These are phyloP conservation scores for Pseudococcus viburni DNA, from an alignment of 2,888 invertebrate species.

Conservation along the genomic window DNA sequence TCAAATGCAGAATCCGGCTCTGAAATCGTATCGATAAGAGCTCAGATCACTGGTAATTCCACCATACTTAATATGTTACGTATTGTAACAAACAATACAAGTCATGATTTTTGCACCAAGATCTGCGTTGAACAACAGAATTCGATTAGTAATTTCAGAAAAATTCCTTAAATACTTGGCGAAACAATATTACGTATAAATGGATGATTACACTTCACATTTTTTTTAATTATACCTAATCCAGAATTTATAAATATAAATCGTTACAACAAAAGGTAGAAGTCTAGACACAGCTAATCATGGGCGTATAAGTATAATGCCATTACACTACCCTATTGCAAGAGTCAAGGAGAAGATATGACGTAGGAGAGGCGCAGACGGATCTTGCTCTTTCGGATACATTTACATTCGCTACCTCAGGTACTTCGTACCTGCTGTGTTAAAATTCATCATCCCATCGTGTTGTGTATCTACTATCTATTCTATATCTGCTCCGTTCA, in stretches of 20 bases:
- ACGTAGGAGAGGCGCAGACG: neutral
- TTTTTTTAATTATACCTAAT: no score
- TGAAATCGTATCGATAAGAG: no score
- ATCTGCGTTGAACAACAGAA: no score
- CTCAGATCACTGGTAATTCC: no score
- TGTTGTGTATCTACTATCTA: neutral
- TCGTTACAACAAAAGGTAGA: neutral
- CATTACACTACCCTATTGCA: neutral
- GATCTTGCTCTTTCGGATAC: neutral
- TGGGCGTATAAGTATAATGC: neutral
- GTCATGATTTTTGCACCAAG: no score
- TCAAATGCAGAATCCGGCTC: no score
- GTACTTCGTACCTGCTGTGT: neutral
- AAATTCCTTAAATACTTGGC: no score
- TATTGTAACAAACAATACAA: no score
- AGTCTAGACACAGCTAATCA: neutral
- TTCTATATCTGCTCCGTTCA: neutral
- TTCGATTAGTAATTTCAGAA: no score
- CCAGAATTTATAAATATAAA: neutral
- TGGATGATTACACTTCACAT: no score
- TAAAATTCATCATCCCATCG: conserved; percentile 5
- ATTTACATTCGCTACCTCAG: neutral
- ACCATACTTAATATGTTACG: no score
- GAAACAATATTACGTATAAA: no score
- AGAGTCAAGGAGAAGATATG: neutral